These are phyloP conservation scores for Endomychus coccineus DNA, from an alignment of 2,888 invertebrate genomes.

Conservation along the genomic window DNA sequence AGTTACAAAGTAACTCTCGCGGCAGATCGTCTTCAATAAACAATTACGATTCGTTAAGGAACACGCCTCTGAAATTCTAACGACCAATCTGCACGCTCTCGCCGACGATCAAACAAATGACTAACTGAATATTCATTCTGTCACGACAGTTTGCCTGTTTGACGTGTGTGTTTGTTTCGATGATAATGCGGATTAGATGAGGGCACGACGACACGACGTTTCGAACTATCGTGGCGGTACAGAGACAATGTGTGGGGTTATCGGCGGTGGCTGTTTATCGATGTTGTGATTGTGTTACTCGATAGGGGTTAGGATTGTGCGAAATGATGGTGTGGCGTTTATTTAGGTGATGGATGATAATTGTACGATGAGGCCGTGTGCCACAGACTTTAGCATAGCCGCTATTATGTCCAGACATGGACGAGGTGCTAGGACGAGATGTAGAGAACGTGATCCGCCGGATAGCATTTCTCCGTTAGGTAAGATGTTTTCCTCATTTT, in stretches of 20 bases:
- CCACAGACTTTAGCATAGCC: constrained; percentile 93
- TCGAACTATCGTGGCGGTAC: no score
- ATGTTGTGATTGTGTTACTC: constrained; percentile 18
- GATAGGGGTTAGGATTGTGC: no score
- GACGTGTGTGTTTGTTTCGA: no score
- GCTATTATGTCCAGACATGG: constrained; percentile 84
- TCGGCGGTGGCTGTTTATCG: constrained; percentile 19
- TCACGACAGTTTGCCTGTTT: constrained; percentile 44
- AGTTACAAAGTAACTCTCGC: constrained; percentile 21
- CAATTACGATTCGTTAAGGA: constrained; percentile 52
- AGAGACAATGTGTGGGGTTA: no score
- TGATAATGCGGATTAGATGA: no score
- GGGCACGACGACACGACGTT: no score
- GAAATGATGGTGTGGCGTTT: constrained; percentile 26
- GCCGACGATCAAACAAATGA: constrained; percentile 41
- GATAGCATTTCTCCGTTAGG: constrained; percentile 41
- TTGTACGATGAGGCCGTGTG: constrained; percentile 68
- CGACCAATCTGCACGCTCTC: constrained; percentile 46
- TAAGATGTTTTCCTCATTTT: constrained; percentile 33
- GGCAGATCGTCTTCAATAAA: constrained; percentile 39
- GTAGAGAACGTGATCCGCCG: constrained; percentile 41
- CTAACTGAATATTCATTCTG: constrained; percentile 44
- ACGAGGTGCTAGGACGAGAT: constrained; percentile 52
- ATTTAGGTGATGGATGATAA: constrained; percentile 53
- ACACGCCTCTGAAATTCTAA: constrained; percentile 45